phyloP scores from a whole-genome alignment of 1,140 invertebrate genomes.

The Mercenaria mercenaria region DNA sequence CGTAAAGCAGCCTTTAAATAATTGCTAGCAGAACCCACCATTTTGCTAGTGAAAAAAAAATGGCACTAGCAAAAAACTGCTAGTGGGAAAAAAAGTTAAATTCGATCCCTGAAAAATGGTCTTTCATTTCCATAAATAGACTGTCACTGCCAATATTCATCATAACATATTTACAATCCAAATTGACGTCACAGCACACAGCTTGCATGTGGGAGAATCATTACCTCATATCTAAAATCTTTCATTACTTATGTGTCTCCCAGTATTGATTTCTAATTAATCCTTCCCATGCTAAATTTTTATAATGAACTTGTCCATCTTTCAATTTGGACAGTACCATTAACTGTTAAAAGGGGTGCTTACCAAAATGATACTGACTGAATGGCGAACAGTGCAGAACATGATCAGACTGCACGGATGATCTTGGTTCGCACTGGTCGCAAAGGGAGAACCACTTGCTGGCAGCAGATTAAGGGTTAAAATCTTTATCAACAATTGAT shows the following conservation, averaged over 20 bases:
- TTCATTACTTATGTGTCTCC: not conserved
- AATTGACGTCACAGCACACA: not conserved
- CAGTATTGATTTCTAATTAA: not conserved
- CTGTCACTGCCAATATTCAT: not conserved
- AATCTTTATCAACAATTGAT: no score
- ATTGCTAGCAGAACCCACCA: not conserved
- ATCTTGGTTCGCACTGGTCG: no score
- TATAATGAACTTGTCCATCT: not conserved
- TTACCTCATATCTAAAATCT: not conserved
- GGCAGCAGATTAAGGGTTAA: no score
- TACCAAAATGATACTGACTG: no score
- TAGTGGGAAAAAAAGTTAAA: not conserved
- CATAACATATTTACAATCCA: not conserved
- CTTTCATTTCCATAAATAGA: not conserved
- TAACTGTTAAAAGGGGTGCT: no score
- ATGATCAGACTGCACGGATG: no score
- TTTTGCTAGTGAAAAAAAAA: not conserved
- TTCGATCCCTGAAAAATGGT: not conserved
- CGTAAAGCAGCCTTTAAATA: not conserved
- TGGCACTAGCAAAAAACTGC: not conserved
- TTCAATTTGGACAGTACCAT: no score
- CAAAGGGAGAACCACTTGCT: no score
- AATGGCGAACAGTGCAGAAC: no score
- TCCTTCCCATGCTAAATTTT: not conserved
- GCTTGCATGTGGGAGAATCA: conserved; percentile 1